These are phyloP conservation scores for Lepidocyrtoides sp. DNA, from an alignment of 2,888 invertebrate species.

Conservation along the genomic window DNA sequence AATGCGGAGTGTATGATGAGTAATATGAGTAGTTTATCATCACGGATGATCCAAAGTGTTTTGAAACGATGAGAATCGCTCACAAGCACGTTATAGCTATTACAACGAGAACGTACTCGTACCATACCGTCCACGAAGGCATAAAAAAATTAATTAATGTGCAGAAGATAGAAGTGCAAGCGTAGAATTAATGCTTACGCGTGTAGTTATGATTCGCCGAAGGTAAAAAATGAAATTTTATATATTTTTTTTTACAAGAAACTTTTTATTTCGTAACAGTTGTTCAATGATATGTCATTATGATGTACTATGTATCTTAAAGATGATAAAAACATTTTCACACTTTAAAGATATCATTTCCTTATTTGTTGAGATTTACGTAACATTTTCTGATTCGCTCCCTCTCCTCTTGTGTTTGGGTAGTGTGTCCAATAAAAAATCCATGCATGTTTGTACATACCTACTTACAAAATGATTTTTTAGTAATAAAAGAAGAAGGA, in stretches of 20 bases:
- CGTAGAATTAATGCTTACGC: too few species aligned
- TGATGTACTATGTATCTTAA: neutral
- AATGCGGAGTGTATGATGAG: too few species aligned
- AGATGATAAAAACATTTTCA: slow-evolving; percentile 17
- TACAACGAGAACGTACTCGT: neutral
- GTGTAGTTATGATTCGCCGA: neutral
- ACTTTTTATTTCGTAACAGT: neutral
- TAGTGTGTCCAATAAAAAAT: neutral
- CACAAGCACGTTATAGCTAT: neutral
- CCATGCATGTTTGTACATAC: neutral
- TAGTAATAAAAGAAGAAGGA: neutral
- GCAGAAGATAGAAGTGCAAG: neutral
- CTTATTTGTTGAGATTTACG: slow-evolving; percentile 28
- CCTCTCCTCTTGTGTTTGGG: neutral
- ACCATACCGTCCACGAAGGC: neutral
- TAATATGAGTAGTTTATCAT: too few species aligned
- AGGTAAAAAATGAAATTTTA: neutral
- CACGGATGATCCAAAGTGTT: too few species aligned
- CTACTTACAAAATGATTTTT: too few species aligned
- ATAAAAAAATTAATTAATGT: slow-evolving; percentile 30
- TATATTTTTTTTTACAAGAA: slow-evolving; percentile 3
- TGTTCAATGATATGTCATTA: neutral
- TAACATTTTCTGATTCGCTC: slow-evolving; percentile 9
- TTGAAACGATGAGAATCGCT: neutral
- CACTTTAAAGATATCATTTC: slow-evolving; percentile 34